Conservation (phyloP, 2,888 invertebrate genomes). For the Rhagium mordax region DNA sequence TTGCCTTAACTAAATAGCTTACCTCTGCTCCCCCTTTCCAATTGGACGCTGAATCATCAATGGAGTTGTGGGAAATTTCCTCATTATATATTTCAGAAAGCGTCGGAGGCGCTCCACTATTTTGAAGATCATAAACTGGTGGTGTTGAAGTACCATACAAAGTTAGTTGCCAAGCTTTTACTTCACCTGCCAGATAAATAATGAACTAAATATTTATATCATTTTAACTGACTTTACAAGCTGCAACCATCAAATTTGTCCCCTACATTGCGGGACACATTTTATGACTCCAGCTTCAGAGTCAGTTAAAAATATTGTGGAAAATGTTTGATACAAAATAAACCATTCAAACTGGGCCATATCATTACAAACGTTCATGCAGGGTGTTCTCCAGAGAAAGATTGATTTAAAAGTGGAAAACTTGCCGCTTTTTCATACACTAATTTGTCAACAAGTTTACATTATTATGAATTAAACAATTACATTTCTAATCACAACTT, state of each 20-base stretch:
- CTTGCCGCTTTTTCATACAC: too few relatives aligned
- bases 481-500: too few relatives aligned
- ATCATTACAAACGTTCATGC: too few relatives aligned
- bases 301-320: too few relatives aligned
- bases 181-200: slow-evolving; percentile 67
- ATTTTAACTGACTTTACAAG: too few relatives aligned
- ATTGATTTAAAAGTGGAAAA: too few relatives aligned
- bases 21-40: slow-evolving; percentile 80
- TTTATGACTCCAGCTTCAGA: too few relatives aligned
- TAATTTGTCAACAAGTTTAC: too few relatives aligned
- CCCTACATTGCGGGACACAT: too few relatives aligned
- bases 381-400: not conserved
- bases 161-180: slow-evolving; percentile 86
- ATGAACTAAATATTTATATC: not conserved
- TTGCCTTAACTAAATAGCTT: slow-evolving; percentile 53
- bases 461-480: too few relatives aligned
- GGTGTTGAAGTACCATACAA: slow-evolving; percentile 83
- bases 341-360: not conserved
- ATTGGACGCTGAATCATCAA: slow-evolving; percentile 69
- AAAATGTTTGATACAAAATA: not conserved
- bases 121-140: slow-evolving; percentile 63
- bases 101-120: slow-evolving; percentile 40
- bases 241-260: too few relatives aligned
- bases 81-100: slow-evolving; percentile 52
- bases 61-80: slow-evolving; percentile 75